A percentile compares a stretch with the other conserved stretches of the same genome.
Conservation (phyloP, 2,888 invertebrate genomes). For the Chymomyza procnemis region DNA sequence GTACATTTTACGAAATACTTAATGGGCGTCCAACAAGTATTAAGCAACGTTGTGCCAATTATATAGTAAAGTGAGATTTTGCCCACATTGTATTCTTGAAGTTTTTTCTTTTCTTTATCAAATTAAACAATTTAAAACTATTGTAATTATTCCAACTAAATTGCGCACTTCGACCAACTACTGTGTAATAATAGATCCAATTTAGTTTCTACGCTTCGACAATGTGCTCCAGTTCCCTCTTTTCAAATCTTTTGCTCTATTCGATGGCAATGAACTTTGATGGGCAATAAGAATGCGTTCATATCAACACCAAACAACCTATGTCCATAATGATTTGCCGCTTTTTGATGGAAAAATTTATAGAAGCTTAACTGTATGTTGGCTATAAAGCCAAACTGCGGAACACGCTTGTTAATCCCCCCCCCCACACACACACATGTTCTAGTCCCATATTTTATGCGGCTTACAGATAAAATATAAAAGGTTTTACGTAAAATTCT, state of each 20-base stretch:
- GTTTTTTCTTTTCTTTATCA: too few relatives aligned
- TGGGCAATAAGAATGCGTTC: conserved; percentile 11
- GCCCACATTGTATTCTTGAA: too few relatives aligned
- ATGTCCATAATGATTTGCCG: conserved; percentile 54
- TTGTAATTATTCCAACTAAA: neutral
- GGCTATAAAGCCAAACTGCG: conserved; percentile 7
- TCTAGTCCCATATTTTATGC: neutral
- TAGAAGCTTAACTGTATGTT: conserved; percentile 56
- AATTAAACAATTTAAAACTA: too few relatives aligned
- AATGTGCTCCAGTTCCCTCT: neutral
- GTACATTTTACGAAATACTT: too few relatives aligned
- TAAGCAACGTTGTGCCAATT: too few relatives aligned
- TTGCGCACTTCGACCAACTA: neutral
- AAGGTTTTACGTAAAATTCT: neutral
- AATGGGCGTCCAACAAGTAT: too few relatives aligned
- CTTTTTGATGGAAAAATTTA: conserved; percentile 51
- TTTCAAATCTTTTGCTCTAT: neutral
- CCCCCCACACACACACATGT: neutral
- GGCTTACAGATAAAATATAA: neutral
- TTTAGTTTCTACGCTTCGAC: neutral
- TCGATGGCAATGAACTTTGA: neutral
- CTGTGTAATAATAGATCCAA: neutral
- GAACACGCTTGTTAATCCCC: neutral
- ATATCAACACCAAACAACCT: conserved; percentile 39
- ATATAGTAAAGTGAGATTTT: too few relatives aligned